Evolutionary conservation across 2,888 invertebrate species (phyloP), one percentile per base, ranked within the genome.

Genomic region (Anticlea derivata): DNA sequence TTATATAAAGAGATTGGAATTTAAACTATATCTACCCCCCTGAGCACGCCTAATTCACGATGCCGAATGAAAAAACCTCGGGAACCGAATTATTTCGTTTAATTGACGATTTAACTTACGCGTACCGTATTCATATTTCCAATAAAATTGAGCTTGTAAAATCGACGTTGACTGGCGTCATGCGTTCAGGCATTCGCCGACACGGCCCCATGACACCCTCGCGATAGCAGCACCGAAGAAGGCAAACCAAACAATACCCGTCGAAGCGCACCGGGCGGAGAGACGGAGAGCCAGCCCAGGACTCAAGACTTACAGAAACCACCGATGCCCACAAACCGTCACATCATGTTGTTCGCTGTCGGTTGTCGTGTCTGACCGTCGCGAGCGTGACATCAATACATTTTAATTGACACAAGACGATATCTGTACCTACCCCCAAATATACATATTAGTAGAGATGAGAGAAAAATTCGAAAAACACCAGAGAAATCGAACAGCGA

Each of bases 61-160:
- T 59, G 59, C 56, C 61, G 61, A 53, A 46, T 56, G 40, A 50
- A 44, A n/a, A 35, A 39, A 46, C 49, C 62, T 35, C 53, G 49
- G 56, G 56, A 67, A 70, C 67, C 65, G 59, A 67, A 66, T 64
- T 58, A 55, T 62, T 68, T 58, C 72, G 67, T 65, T 81, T 89
- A 88, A 89, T 89, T 89, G 88, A 89, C 88, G 81, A 75, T 77
- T 76, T 78, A 71, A 78, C 86, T 86, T 86, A 87, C 76, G 82
- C 78, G 83, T 84, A 86, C 70, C 70, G 78, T 86, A 85, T 78
- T 73, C 80, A 73, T 57, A 58, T 53, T 65, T 75, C 50, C 78
- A 68, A 78, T 83, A 86, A 87, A 88, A 89, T 89, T 89, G 89
- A 89, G 88, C 88, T 81, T 79, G 82, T 83, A 80, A 83, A 85